These are phyloP conservation scores for Strix aluco DNA, from an alignment of 2,113 vertebrate genomes.

Conservation along the genomic window DNA sequence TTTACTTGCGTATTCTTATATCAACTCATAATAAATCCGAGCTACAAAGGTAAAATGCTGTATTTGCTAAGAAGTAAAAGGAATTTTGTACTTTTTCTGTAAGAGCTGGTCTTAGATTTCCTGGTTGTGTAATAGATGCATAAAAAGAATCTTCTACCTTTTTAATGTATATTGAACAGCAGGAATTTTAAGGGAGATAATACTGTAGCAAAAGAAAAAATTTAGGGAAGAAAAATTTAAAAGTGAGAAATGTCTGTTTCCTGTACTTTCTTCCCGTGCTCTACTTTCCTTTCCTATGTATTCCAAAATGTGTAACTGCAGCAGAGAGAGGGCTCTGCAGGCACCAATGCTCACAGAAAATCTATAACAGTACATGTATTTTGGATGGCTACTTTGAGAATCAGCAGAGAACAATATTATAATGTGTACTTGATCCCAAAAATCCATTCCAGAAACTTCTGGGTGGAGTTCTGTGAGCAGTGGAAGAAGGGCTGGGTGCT, in stretches of 20 bases:
- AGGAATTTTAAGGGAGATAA: not conserved
- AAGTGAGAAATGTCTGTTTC: not conserved
- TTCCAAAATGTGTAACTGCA: not conserved
- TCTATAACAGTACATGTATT: not conserved
- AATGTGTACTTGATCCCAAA: not conserved
- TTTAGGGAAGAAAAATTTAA: not conserved
- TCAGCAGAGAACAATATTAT: not conserved
- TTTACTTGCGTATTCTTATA: not conserved
- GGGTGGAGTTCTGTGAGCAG: not conserved
- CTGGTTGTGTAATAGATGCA: not conserved
- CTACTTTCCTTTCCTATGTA: not conserved
- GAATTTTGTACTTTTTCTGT: not conserved
- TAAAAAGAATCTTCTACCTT: not conserved
- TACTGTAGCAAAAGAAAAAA: not conserved
- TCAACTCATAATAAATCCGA: not conserved
- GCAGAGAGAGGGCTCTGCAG: not conserved
- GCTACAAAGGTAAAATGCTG: not conserved
- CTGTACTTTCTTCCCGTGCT: not conserved
- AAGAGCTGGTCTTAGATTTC: not conserved
- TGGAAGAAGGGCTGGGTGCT: not conserved
- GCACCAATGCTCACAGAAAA: not conserved
- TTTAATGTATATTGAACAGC: not conserved
- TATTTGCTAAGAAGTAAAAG: not conserved
- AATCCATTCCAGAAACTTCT: not conserved
- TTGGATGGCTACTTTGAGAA: not conserved